Evolutionary conservation across 1,140 invertebrate species (phyloP).

Genomic region (Caerostris darwini): DNA sequence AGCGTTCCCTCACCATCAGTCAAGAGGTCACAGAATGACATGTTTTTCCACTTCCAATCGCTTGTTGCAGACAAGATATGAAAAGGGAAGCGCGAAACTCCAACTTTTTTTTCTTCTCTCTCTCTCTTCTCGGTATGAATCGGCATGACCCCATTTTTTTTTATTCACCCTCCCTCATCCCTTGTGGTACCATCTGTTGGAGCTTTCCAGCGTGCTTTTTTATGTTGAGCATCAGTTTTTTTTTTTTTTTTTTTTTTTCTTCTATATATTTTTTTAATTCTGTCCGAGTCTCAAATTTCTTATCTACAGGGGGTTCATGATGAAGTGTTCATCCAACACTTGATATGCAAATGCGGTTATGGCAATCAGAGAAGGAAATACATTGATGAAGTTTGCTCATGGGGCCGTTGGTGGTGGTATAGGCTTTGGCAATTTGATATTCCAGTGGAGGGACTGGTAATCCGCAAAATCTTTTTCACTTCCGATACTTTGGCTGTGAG

Average conservation of each 20-base stretch:
- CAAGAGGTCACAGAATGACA: slow-evolving; percentile 63
- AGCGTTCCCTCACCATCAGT: slow-evolving; percentile 43
- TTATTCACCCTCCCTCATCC: background rate
- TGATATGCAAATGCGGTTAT: slow-evolving; percentile 9
- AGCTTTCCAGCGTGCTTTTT: background rate
- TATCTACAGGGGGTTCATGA: background rate
- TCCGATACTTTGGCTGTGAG: background rate
- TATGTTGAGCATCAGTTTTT: background rate
- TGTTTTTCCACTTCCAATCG: slow-evolving; percentile 76
- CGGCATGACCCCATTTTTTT: slow-evolving; percentile 44
- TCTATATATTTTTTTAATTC: background rate
- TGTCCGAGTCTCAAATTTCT: background rate
- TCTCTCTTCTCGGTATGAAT: background rate
- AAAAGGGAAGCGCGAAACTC: slow-evolving; percentile 35
- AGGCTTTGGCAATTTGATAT: background rate
- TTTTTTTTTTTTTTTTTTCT: background rate
- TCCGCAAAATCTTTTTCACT: background rate
- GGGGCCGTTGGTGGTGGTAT: background rate
- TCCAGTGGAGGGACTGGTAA: background rate
- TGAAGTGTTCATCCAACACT: background rate
- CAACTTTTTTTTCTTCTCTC: background rate
- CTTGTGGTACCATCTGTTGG: slow-evolving; percentile 62
- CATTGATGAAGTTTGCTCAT: background rate
- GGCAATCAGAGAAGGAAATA: background rate
- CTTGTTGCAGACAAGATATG: slow-evolving; percentile 74